Evolutionary conservation across 1,140 invertebrate genomes (phyloP).

Genomic region (Neodiprion fabricii): DNA sequence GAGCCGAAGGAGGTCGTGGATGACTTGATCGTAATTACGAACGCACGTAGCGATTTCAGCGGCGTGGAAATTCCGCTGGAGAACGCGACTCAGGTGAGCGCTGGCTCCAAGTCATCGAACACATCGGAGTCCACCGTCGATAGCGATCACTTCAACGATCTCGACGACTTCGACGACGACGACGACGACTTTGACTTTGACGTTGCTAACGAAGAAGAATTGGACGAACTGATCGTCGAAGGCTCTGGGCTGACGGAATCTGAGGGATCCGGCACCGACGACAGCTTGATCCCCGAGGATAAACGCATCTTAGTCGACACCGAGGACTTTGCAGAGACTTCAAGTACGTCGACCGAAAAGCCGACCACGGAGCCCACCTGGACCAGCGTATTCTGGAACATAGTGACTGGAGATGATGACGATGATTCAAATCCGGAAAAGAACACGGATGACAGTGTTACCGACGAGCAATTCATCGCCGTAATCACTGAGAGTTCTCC

Average conservation of each 20-base stretch:
- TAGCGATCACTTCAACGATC: background rate
- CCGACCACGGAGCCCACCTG: background rate
- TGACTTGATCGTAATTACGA: too few species aligned
- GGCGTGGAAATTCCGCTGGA: background rate
- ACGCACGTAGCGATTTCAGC: background rate
- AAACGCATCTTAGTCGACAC: background rate
- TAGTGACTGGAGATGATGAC: background rate
- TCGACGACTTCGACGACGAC: background rate
- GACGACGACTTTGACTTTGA: background rate
- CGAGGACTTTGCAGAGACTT: background rate
- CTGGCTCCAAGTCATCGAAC: too few species aligned
- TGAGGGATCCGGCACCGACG: background rate
- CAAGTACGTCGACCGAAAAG: background rate
- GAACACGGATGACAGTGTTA: background rate
- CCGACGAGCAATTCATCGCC: background rate
- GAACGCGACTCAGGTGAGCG: background rate
- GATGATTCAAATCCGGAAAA: background rate
- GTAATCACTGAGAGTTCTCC: background rate
- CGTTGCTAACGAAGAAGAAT: background rate
- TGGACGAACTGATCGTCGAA: background rate
- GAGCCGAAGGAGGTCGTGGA: too few species aligned
- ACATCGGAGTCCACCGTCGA: too few species aligned
- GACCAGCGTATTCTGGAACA: background rate
- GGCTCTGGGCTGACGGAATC: constrained; percentile 8
- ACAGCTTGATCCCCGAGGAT: background rate